Evolutionary conservation across 2,113 vertebrate genomes (phyloP), one percentile per base, ranked within the genome.

Genomic region (Siniperca chuatsi): DNA sequence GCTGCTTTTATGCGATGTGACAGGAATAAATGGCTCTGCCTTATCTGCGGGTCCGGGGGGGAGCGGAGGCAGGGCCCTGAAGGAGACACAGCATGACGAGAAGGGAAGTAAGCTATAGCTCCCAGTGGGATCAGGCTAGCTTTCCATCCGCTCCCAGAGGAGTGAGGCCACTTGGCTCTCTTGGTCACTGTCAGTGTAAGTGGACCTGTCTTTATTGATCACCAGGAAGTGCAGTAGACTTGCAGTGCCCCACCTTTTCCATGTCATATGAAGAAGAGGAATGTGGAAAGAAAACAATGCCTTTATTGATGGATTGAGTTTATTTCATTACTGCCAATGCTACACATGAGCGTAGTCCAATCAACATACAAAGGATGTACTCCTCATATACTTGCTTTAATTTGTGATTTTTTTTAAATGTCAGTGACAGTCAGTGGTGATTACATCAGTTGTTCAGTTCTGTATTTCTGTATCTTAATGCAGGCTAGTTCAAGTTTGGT

Each of bases 1-100:
- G 82, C 82, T 87, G 91, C 81, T 87, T 95, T 94, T 89, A 96
- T 95, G 84, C 65, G n/a, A 35, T 82, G 90, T 92, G 92, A 92
- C 93, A 89, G 87, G 70, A 93, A 93, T 94, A 89, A 93, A 95
- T 94, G 90, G 72, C 78, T 29, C 55, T 75, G 82, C 83, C 90
- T 91, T 92, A 86, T 91, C 88, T 84, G 78, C 21, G 21, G 72
- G 83, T 2, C 75, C 85, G 82, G 58, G 83, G 67, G 25, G 71
- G n/a, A 35, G 66, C 21, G 52, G 73, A 62, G 68, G 66, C 75
- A 62, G 72, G 75, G 25, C 62, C 79, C 84, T 81, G 54, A 74
- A 89, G 79, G 86, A 90, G 91, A 85, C 74, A 37, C 60, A 77
- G 87, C 89, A 85, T 88, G 89, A 90, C 21, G 71, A 90, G 74